These are phyloP conservation scores for Oceanites oceanicus DNA, from an alignment of 2,113 vertebrate genomes.

Conservation along the genomic window DNA sequence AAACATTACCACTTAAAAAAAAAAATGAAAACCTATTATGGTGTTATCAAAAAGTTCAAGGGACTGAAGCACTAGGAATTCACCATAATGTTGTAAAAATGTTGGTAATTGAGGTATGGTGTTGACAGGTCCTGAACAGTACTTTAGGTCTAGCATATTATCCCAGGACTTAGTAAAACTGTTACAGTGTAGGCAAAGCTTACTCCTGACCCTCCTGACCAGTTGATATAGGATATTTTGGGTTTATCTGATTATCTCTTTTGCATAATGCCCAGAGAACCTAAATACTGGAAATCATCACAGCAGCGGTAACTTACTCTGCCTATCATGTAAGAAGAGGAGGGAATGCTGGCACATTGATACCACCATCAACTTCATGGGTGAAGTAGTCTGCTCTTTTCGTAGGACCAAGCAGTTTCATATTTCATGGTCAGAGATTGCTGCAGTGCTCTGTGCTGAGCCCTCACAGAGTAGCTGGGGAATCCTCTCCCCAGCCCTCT, in stretches of 20 bases:
- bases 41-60: not conserved
- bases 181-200: not conserved
- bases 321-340: fast-evolving
- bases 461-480: not conserved
- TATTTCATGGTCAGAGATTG: not conserved
- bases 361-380: not conserved
- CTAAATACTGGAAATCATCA: not conserved
- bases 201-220: not conserved
- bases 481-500: not conserved
- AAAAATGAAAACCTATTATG: not conserved
- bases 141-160: not conserved
- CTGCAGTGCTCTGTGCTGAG: not conserved
- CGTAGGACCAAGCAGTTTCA: not conserved
- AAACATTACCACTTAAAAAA: not conserved
- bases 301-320: not conserved
- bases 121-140: not conserved
- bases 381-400: not conserved
- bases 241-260: not conserved
- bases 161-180: not conserved
- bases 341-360: fast-evolving
- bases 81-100: not conserved
- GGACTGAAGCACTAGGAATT: not conserved
- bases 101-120: not conserved
- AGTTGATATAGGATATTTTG: not conserved
- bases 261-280: not conserved